Base-by-base conservation (phyloP, 2,113 vertebrate species). In the Upupa epops region DNA sequence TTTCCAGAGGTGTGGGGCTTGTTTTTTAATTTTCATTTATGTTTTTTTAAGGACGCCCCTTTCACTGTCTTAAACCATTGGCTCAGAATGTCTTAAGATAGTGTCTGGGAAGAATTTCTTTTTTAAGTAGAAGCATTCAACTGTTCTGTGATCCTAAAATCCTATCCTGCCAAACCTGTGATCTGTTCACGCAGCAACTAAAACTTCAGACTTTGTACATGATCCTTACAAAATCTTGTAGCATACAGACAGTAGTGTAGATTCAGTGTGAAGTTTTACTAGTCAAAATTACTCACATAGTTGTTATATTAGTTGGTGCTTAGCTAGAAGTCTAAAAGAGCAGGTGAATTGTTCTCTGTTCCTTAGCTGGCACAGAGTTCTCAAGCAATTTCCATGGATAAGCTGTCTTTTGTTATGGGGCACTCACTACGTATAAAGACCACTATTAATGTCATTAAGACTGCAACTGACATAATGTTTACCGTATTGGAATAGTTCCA, bases 401-500 rank as follows among this genome's bases (percentile, higher is more conserved):
- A 63, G 21, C 19, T 64, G 15, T 34, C 15, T 68, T 92, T 49
- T 84, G 10, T 49, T 17, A 14, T 6, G 31, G 25, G 19, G 54
- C 1, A 0, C 2, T 3, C 5, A 10, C 25, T 73, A 25, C 4
- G 2, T 13, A 6, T 28, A 49, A 69, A 69, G 12, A 72, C 69
- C 1, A 7, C 11, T 48, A 9, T 71, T 71, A 21, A 13, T 54
- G 21, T 31, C 3, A 0, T 63, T 51, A 54, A 64, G 45, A 52
- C 25, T 59, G 45, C 32, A 65, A 13, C 49, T 74, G 68, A 54
- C 71, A 46, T 3, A 0, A 1, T 66, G 56, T 81, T 92, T 92
- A 13, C 14, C 8, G 0, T 37, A 36, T 65, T 52, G 79, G 51
- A 64, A 25, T 6, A 78, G 13, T 59, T 21, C 2, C 12, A 74